These are phyloP conservation scores for Periophthalmus magnuspinnatus DNA, from an alignment of 2,797 vertebrate species.

Conservation along the genomic window DNA sequence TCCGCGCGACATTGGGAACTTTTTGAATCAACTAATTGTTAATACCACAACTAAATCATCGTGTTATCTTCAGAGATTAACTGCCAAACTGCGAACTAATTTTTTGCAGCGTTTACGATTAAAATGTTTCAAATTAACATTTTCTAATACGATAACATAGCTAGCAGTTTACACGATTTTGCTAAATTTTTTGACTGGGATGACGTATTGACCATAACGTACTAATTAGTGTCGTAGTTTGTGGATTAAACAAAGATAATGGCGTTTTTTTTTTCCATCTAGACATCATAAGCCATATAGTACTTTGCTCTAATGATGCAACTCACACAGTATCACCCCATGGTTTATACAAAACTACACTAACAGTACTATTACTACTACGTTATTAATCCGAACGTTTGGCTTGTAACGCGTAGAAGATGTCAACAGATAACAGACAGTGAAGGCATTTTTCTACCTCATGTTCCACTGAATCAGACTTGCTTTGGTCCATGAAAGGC, in stretches of 20 bases:
- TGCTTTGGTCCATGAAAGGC: conserved; percentile 32
- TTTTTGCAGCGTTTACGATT: conserved; percentile 70
- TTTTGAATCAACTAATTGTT: conserved; percentile 39
- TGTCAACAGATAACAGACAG: conserved; percentile 36
- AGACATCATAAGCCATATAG: conserved; percentile 4
- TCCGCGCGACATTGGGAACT: conserved; percentile 49
- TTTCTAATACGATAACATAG: conserved; percentile 43
- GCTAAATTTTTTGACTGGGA: conserved; percentile 14
- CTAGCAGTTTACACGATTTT: conserved; percentile 56
- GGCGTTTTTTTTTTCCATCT: conserved; percentile 27
- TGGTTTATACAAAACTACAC: neutral
- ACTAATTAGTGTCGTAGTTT: conserved; percentile 35
- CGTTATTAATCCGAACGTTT: neutral
- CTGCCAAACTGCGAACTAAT: conserved; percentile 63
- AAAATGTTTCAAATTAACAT: conserved; percentile 43
- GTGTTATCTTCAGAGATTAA: conserved; percentile 52
- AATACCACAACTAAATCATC: conserved; percentile 34
- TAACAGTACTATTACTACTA: neutral
- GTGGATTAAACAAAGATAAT: conserved; percentile 33
- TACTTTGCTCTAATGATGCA: neutral
- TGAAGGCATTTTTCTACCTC: conserved; percentile 65
- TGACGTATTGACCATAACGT: conserved; percentile 23
- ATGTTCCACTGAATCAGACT: conserved; percentile 33
- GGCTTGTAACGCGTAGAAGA: conserved; percentile 12
- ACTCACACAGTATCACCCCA: neutral